A percentile compares a stretch with the other conserved stretches of the same genome.
Conservation (phyloP, 2,888 invertebrate species). For the Physocephala rufipes region DNA sequence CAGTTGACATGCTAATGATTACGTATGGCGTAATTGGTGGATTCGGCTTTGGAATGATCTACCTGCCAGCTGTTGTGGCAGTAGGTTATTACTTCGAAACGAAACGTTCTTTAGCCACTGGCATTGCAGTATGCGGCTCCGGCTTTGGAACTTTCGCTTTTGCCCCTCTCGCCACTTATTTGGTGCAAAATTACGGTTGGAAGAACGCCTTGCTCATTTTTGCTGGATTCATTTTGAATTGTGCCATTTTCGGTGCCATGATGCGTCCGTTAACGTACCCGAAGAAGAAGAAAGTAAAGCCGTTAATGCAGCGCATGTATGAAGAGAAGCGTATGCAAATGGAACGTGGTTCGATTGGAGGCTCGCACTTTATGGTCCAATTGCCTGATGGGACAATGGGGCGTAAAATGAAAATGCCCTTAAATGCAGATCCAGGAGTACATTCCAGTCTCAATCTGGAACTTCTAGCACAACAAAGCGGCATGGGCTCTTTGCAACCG, state of each 20-base stretch:
- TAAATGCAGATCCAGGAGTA: slow-evolving; percentile 93
- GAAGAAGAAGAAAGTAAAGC: slow-evolving; percentile 70
- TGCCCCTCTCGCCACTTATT: slow-evolving; percentile 85
- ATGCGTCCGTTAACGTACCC: slow-evolving; percentile 66
- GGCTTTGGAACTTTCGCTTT: slow-evolving; percentile 96
- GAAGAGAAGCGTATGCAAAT: slow-evolving; percentile 91
- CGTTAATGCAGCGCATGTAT: slow-evolving; percentile 89
- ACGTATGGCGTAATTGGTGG: slow-evolving; percentile 94
- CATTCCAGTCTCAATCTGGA: slow-evolving; percentile 92
- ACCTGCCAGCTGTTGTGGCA: slow-evolving; percentile 95
- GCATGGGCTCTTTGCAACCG: slow-evolving; percentile 81
- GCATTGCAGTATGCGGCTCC: slow-evolving; percentile 94
- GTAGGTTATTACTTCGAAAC: slow-evolving; percentile 98
- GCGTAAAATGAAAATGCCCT: slow-evolving; percentile 86
- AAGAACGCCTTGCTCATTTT: slow-evolving; percentile 89
- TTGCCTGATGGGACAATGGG: slow-evolving; percentile 92
- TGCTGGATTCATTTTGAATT: slow-evolving; percentile 91
- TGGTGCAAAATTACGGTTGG: slow-evolving; percentile 86
- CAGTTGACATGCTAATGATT: slow-evolving; percentile 88
- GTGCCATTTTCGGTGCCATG: slow-evolving; percentile 81
- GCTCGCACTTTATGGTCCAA: slow-evolving; percentile 87
- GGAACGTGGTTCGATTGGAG: slow-evolving; percentile 89
- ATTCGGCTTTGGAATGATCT: slow-evolving; percentile 92
- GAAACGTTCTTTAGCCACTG: slow-evolving; percentile 92
- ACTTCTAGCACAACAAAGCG: slow-evolving; percentile 72